A percentile compares a stretch with the other conserved stretches of the same genome.
Evolutionary conservation across 2,113 vertebrate genomes (phyloP).

Genomic region (Natator depressus): DNA sequence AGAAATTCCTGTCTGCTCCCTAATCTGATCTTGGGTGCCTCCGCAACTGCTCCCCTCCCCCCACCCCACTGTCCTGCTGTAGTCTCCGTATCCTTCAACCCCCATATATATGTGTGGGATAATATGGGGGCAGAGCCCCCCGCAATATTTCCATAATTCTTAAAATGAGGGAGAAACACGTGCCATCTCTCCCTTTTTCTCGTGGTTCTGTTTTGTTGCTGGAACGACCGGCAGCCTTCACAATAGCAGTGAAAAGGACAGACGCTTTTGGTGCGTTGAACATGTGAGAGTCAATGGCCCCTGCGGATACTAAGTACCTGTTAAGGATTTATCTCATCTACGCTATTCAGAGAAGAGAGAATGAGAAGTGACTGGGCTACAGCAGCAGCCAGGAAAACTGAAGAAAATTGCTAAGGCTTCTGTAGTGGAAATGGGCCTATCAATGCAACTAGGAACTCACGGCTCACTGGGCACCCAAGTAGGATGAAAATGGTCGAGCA

Average conservation of each 20-base stretch:
- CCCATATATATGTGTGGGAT: too few relatives aligned
- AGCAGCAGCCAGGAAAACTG: neutral
- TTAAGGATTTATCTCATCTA: too few relatives aligned
- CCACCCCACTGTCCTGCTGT: neutral
- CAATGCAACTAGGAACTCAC: too few relatives aligned
- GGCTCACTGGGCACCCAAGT: too few relatives aligned
- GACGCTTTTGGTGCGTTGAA: neutral
- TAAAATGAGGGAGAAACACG: neutral
- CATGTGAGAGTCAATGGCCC: neutral
- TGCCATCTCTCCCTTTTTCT: neutral
- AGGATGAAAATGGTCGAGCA: too few relatives aligned
- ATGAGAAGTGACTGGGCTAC: neutral
- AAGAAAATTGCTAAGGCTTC: too few relatives aligned
- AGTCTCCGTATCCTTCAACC: neutral
- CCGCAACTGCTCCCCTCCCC: neutral
- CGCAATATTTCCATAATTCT: neutral
- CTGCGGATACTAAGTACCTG: too few relatives aligned
- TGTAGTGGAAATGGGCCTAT: too few relatives aligned
- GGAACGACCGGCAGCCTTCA: neutral
- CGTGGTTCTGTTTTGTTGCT: neutral
- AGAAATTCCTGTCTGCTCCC: too few relatives aligned
- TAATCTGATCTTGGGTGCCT: too few relatives aligned
- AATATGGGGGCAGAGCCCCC: too few relatives aligned
- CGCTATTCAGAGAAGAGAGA: neutral
- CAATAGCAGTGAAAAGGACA: neutral